These are phyloP conservation scores for Shargacucullia verbasci DNA, from an alignment of 2,888 invertebrate genomes.

Conservation along the genomic window DNA sequence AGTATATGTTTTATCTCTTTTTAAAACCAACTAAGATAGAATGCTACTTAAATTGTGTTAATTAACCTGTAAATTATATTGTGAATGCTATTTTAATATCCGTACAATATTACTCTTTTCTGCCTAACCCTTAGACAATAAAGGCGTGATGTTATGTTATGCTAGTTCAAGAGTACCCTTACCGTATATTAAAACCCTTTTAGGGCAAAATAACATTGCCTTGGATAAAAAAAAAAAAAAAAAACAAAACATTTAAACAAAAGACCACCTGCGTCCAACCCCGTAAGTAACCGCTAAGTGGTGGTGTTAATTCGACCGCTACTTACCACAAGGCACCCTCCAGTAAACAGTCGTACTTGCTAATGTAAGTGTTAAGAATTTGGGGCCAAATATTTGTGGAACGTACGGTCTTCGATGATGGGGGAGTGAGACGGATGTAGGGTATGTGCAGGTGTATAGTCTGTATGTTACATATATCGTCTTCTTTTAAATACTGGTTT, in stretches of 20 bases:
- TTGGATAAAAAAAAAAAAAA: conserved; percentile 51
- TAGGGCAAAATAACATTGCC: conserved; percentile 23
- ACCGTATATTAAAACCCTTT: neutral
- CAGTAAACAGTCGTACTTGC: conserved; percentile 62
- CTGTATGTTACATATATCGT: conserved; percentile 1
- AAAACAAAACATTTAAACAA: conserved; percentile 76
- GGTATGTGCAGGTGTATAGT: conserved; percentile 37
- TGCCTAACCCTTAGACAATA: too few species aligned
- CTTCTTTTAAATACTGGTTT: too few species aligned
- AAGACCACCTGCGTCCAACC: conserved; percentile 86
- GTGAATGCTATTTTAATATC: too few species aligned
- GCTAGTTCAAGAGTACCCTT: too few species aligned
- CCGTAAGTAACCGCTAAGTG: conserved; percentile 81
- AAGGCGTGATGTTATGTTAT: too few species aligned
- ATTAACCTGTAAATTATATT: too few species aligned
- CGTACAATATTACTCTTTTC: too few species aligned
- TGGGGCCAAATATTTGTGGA: conserved; percentile 72
- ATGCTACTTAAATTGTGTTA: too few species aligned
- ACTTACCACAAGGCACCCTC: conserved; percentile 66
- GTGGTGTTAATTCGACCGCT: conserved; percentile 79
- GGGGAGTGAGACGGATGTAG: neutral
- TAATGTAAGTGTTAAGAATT: conserved; percentile 76
- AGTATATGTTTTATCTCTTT: too few species aligned
- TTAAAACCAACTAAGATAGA: too few species aligned
- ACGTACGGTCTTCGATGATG: conserved; percentile 41